Evolutionary conservation across 30 jellyfish, hydroid and myxozoan species (phyloP).

Genomic region (Clytia hemisphaerica): DNA sequence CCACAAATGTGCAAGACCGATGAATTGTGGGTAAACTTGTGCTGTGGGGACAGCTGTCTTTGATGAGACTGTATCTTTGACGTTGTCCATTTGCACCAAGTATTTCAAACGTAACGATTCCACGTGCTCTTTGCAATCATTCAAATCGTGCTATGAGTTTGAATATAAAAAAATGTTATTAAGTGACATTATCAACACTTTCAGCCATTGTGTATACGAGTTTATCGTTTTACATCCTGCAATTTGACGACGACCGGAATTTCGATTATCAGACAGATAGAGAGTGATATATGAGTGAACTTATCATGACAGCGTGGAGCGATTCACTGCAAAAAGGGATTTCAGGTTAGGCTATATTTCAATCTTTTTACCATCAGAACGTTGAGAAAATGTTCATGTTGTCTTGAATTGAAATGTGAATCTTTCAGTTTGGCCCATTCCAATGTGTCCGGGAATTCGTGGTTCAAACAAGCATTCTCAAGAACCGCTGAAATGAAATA

Average conservation of each 20-base stretch:
- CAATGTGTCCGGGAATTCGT: conserved; percentile 18
- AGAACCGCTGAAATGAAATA: conserved; percentile 55
- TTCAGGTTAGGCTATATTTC: not conserved
- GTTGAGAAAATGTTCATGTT: conserved; percentile 64
- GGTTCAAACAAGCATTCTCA: conserved; percentile 37
- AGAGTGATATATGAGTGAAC: not conserved
- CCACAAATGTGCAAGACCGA: conserved; percentile 83
- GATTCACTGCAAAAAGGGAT: not conserved
- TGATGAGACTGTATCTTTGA: conserved; percentile 77
- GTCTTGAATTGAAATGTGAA: conserved; percentile 71
- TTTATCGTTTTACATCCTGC: not conserved
- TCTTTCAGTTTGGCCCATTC: conserved; percentile 59
- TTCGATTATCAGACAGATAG: no score
- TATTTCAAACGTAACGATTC: conserved; percentile 51
- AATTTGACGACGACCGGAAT: no score
- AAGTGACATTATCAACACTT: not conserved
- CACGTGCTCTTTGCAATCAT: conserved; percentile 36
- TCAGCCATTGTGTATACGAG: not conserved
- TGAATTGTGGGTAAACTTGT: conserved; percentile 90
- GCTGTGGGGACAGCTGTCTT: conserved; percentile 95
- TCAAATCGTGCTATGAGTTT: conserved; percentile 57
- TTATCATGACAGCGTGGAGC: not conserved
- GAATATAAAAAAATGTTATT: not conserved
- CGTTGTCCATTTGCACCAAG: conserved; percentile 43
- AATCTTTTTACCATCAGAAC: conserved; percentile 48